These are phyloP conservation scores for Cirrhinus molitorella DNA, from an alignment of 2,797 vertebrate species.

Conservation along the genomic window DNA sequence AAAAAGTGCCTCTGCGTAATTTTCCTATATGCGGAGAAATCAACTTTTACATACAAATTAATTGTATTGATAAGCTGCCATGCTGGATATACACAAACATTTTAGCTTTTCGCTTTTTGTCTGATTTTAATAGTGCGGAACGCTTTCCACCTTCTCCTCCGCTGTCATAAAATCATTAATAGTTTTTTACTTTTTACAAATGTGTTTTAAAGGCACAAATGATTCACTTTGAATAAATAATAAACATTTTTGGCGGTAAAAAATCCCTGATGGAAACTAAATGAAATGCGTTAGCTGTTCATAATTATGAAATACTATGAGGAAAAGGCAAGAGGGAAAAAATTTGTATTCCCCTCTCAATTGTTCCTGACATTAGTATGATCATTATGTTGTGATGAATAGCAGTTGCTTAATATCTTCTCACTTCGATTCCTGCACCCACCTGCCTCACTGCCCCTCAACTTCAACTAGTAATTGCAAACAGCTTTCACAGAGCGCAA, in stretches of 20 bases:
- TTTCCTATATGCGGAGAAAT: not conserved
- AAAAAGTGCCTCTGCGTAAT: not conserved
- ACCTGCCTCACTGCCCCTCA: conserved; percentile 1
- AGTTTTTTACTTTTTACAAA: conserved; percentile 33
- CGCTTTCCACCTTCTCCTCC: conserved; percentile 46
- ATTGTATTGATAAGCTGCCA: conserved; percentile 20
- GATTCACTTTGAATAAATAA: conserved; percentile 47
- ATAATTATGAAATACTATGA: conserved; percentile 22
- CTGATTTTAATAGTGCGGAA: conserved; percentile 39
- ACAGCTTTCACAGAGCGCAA: conserved; percentile 8
- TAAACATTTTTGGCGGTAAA: conserved; percentile 36
- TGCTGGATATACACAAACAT: conserved; percentile 10
- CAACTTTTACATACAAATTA: conserved; percentile 19
- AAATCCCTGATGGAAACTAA: conserved; percentile 29
- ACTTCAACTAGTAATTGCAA: conserved; percentile 16
- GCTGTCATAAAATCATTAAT: conserved; percentile 40
- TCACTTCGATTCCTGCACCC: not conserved
- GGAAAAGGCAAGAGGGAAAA: not conserved
- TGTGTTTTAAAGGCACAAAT: conserved; percentile 35
- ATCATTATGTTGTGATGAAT: conserved; percentile 20
- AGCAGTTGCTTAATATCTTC: conserved; percentile 7
- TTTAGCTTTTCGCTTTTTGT: conserved; percentile 37
- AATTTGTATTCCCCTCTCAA: not conserved
- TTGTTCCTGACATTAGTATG: conserved; percentile 32
- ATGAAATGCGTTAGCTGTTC: conserved; percentile 36